phyloP scores from a whole-genome alignment of 2,113 vertebrate genomes.

The Tragelaphus imberbis region DNA sequence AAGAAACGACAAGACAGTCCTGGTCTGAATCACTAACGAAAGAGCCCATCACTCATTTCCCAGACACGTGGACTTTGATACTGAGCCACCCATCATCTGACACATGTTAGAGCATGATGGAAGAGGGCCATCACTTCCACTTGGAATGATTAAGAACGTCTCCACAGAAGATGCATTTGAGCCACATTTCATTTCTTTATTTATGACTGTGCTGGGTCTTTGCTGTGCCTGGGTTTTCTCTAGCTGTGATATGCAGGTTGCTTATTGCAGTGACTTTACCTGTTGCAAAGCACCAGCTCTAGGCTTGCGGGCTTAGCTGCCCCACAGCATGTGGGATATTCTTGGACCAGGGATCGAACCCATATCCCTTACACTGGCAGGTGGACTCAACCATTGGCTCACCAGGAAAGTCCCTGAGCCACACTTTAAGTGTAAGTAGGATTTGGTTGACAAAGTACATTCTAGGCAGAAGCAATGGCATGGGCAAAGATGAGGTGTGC shows the following conservation, averaged over 20 bases:
- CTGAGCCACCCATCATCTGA: background rate
- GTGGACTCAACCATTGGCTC: background rate
- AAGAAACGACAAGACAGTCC: background rate
- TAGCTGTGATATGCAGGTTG: background rate
- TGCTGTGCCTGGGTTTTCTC: background rate
- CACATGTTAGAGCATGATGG: background rate
- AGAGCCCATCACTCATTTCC: background rate
- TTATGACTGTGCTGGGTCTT: background rate
- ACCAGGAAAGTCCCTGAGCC: background rate
- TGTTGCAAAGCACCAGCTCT: background rate
- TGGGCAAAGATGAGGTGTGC: no score
- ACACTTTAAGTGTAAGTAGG: background rate
- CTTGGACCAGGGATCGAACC: background rate
- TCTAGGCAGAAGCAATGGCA: background rate
- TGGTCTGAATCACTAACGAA: background rate
- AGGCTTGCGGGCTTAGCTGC: background rate
- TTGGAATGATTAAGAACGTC: background rate
- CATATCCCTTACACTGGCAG: background rate
- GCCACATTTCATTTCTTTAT: background rate
- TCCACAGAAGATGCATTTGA: background rate
- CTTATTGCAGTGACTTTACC: background rate
- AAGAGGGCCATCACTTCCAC: background rate
- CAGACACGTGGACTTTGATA: background rate
- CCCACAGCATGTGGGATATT: background rate
- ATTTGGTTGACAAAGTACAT: background rate